Conservation (phyloP, 1,140 invertebrate genomes). For the Stegodyphus dumicola region DNA sequence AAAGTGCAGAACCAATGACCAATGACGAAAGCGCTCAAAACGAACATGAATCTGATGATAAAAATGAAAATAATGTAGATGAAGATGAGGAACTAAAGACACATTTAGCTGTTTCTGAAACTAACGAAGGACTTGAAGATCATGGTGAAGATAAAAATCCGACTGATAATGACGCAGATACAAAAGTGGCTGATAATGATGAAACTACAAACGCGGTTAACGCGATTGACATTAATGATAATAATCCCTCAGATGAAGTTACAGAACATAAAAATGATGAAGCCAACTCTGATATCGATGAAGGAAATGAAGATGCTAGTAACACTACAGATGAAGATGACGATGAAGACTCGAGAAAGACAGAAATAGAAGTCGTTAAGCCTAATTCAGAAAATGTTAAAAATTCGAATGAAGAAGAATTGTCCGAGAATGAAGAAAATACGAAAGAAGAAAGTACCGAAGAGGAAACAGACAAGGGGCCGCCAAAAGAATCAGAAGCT, state of each 20-base stretch:
- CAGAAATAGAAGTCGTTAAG: slow-evolving; percentile 3
- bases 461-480: neutral
- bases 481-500: neutral
- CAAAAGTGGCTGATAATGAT: neutral
- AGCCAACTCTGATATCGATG: slow-evolving; percentile 9
- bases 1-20: neutral
- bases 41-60: slow-evolving; percentile 3
- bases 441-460: neutral
- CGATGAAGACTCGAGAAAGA: neutral
- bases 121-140: neutral
- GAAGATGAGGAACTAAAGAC: neutral
- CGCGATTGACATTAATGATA: neutral
- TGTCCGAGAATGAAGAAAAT: neutral
- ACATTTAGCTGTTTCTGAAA: neutral
- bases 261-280: neutral
- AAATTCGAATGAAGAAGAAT: neutral
- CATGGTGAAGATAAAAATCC: slow-evolving; percentile 1
- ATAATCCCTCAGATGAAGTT: neutral
- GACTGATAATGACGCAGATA: neutral
- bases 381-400: slow-evolving; percentile 2
- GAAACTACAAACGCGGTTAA: neutral
- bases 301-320: neutral
- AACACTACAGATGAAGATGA: neutral
- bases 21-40: neutral
- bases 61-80: slow-evolving; percentile 7